Base-by-base conservation (phyloP, 1,140 invertebrate genomes). In the Heliconius nattereri region DNA sequence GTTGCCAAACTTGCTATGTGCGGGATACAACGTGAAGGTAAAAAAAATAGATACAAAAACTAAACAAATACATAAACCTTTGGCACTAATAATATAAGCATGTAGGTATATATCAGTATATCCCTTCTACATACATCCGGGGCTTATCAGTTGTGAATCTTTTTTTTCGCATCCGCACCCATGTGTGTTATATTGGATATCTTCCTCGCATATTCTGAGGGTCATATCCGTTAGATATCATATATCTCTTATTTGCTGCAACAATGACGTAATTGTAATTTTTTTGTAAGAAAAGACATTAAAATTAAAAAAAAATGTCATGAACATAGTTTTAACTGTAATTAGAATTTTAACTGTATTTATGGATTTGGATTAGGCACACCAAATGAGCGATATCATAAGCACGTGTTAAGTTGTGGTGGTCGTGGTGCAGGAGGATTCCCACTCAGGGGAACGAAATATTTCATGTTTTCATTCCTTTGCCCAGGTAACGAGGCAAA, bases 101-200 rank as follows among this genome's bases (percentile, higher is more conserved):
- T 32, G 20, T 57, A n/a, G 2, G 19, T 71, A 72, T 72, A 72
- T 37, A 72, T 72, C 20, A 72, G 60, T 32, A 81, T 78, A 81
- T 78, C 76, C 73, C 75, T 81, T 78, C 57, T 75, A 35, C n/a
- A 16, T 80, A 78, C 80, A 81, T 74, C 80, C 78, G 73, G 82
- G 76, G 76, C n/a, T 76, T 85, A 87, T 85, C 83, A 78, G 52
- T 85, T 76, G 54, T 26, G 81, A 81, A 84, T 81, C 75, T 81
- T 83, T 87, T 45, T 86, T 87, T 86, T 83, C 84, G 84, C 82
- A 80, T 84, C 85, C 85, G 81, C 77, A 76, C 75, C 74, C 78
- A 23, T 76, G 75, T 29, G 75, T 76, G 76, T 75, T 57, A 76
- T 75, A 80, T 81, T 79, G 37, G 60, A 76, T 73, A 76, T 76